Evolutionary conservation across 1,140 invertebrate species (phyloP), one percentile per base, ranked within the genome.

Genomic region (Cherax quadricarinatus): DNA sequence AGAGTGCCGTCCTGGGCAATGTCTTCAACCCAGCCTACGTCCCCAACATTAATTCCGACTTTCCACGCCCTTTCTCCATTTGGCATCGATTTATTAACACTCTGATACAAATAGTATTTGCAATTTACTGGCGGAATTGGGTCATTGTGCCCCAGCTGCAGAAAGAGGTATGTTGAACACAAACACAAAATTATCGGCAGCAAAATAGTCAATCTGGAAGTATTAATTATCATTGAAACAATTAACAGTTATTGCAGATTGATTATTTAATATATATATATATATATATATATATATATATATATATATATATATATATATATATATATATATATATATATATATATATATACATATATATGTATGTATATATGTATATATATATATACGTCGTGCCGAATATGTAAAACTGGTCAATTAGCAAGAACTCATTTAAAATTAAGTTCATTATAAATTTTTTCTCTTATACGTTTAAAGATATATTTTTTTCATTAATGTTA

Each of bases 11-110:
- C 30, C 30, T 41, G 30, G 30, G 81, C 7, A 83, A 83, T 6
- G 81, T 83, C 41, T 49, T 49, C 12, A 83, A 83, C 51, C 81
- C 81, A 51, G 41, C 81, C 41, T 83, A 83, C 48, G 81, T 83
- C 5, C 81, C 81, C 5, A 83, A 83, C 41, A 18, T 83, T 3
- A 10, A n/a, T 14, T 18, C 81, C 41, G n/a, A 53, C 41, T 30
- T 16, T 18, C 48, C 21, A 49, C n/a, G 41, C 41, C 49, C 70
- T 30, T n/a, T 75, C 21, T 49, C 81, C 7, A 14, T 83, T n/a
- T 83, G 41, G n/a, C 41, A 51, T 30, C 81, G 81, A 9, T 49
- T 83, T n/a, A 83, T 49, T 12, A 83, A 83, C 48, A 83, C 81
- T 18, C n/a, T 53, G 12, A 9, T 83, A 49, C 81, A 83, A 30